A percentile compares a stretch with the other conserved stretches of the same genome.
These are phyloP conservation scores for Drosophila helvetica DNA, from an alignment of 2,888 invertebrate genomes.

Conservation along the genomic window DNA sequence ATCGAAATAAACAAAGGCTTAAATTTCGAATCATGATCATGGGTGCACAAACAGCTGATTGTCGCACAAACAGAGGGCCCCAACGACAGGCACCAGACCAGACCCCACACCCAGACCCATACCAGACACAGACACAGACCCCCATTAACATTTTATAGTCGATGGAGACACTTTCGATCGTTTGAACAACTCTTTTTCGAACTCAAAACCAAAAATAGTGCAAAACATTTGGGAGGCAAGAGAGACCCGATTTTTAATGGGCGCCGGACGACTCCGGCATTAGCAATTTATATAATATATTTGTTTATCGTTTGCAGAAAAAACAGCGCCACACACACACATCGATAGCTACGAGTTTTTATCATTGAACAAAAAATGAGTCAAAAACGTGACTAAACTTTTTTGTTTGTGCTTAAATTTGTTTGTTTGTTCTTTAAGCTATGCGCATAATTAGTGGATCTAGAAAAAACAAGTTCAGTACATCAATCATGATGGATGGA, in stretches of 20 bases:
- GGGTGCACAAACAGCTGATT: constrained; percentile 20
- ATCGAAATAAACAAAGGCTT: constrained; percentile 21
- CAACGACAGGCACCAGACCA: background rate
- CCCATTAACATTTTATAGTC: constrained; percentile 35
- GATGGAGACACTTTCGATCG: constrained; percentile 37
- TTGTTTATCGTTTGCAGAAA: constrained; percentile 23
- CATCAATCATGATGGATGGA: too few species aligned
- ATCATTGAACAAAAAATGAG: constrained; percentile 45
- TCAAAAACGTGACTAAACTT: constrained; percentile 68
- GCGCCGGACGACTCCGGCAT: constrained; percentile 32
- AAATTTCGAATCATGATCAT: constrained; percentile 18
- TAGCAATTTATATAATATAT: constrained; percentile 38
- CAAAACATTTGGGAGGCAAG: constrained; percentile 17
- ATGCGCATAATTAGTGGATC: constrained; percentile 35
- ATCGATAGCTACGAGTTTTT: background rate
- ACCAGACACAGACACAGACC: constrained; percentile 22
- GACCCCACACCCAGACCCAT: constrained; percentile 10
- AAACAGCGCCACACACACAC: background rate
- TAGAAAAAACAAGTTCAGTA: constrained; percentile 23
- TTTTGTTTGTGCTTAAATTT: constrained; percentile 23
- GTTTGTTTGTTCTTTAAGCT: constrained; percentile 32
- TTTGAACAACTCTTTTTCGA: constrained; percentile 18
- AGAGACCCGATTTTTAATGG: too few species aligned
- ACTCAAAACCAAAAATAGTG: constrained; percentile 25
- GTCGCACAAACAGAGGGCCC: constrained; percentile 6